Evolutionary conservation across 2,888 invertebrate genomes (phyloP), one percentile per base, ranked within the genome.

Genomic region (Drosophila ezoana): DNA sequence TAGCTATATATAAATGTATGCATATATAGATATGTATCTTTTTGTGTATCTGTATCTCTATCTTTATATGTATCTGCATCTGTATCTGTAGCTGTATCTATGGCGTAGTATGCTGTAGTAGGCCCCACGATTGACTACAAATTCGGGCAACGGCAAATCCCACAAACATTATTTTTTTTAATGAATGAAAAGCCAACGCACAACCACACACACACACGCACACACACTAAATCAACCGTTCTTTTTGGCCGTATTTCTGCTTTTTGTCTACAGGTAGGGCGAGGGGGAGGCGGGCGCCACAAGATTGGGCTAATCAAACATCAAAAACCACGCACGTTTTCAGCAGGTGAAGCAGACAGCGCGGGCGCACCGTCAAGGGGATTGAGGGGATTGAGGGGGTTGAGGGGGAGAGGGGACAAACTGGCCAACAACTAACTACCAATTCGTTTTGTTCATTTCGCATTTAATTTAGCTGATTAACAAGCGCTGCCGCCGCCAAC

Each of bases 401-500:
- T 2, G 11, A 13, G 6, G 32, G 6, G 23, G 4, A 4, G 38
- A 16, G 16, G 44, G 53, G 37, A 28, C 28, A 10, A 40, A 28
- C 37, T 38, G 61, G 16, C 44, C 60, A 58, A 63, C 68, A 41
- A 81, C 79, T 85, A 85, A 74, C 79, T 79, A 75, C 67, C 83
- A 82, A 82, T 82, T 82, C 88, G 84, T 88, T 88, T 83, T 83
- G 87, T 88, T 86, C 77, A 83, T 89, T 83, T 84, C 81, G 89
- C 89, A 84, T 84, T 89, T 84, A 89, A 84, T 84, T 84, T 84
- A 89, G 87, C 89, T 84, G 89, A 89, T 89, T 84, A 84, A 89
- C 83, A 75, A 89, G 83, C 76, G 51, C 61, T 61, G 56, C 67
- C 14, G 38, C 67, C 20, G 16, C 47, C 20, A 2, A 3, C 20